Conservation (phyloP, 2,113 vertebrate genomes). For the Ptilonorhynchus violaceus region DNA sequence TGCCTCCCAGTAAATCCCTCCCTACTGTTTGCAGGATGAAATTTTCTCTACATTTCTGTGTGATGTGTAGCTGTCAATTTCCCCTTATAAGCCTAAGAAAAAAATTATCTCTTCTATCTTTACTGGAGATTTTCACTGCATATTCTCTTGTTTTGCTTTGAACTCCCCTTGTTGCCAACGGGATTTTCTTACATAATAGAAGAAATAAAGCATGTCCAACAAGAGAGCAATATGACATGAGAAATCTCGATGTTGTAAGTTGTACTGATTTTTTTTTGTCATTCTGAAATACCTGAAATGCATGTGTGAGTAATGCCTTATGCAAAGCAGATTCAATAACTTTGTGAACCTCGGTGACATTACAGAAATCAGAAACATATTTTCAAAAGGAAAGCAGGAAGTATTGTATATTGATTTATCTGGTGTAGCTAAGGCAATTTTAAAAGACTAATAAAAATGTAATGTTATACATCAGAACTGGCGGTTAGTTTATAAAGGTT, state of each 20-base stretch:
- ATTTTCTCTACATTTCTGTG: background rate
- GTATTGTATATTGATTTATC: background rate
- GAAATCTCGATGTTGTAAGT: background rate
- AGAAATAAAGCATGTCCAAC: background rate
- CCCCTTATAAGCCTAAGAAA: background rate
- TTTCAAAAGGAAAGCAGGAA: background rate
- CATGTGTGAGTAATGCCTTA: background rate
- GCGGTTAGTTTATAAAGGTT: background rate
- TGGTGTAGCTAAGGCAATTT: background rate
- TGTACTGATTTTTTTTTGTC: background rate
- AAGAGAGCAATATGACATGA: background rate
- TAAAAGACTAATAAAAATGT: background rate
- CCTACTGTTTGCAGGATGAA: background rate
- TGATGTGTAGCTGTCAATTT: background rate
- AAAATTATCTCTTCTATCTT: background rate
- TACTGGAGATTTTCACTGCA: background rate
- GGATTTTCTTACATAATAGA: background rate
- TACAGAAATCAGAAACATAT: background rate
- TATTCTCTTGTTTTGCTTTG: background rate
- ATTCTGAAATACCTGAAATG: background rate
- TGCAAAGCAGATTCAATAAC: background rate
- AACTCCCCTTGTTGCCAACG: fast-evolving
- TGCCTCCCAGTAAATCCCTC: background rate
- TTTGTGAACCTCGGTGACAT: background rate
- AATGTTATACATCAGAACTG: background rate